Conservation (phyloP, 2,113 vertebrate genomes). For the Ochotona princeps region DNA sequence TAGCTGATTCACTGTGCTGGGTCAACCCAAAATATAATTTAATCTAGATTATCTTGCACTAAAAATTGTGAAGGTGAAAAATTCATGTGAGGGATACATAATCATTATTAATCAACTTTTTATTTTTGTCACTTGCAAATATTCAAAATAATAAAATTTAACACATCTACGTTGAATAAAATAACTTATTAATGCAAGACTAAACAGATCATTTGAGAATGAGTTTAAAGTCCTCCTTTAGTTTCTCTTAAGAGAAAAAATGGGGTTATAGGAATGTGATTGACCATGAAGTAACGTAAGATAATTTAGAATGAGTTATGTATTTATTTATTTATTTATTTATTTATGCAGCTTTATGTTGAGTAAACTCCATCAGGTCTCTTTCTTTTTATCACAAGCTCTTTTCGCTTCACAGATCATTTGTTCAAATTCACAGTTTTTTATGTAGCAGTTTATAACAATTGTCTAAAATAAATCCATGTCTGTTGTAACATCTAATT, state of each 20-base stretch:
- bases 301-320: background rate
- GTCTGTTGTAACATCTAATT: slow-evolving; percentile 66
- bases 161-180: background rate
- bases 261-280: background rate
- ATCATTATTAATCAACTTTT: background rate
- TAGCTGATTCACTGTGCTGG: no score
- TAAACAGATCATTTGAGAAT: background rate
- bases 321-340: background rate
- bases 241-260: background rate
- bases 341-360: background rate
- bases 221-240: background rate
- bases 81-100: background rate
- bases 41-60: background rate
- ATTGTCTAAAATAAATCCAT: slow-evolving; percentile 68
- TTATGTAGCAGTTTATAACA: slow-evolving; percentile 56
- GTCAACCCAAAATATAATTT: background rate
- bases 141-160: background rate
- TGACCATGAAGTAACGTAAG: background rate
- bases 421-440: slow-evolving; percentile 69
- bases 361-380: slow-evolving; percentile 42
- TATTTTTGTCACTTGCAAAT: background rate
- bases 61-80: background rate
- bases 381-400: slow-evolving; percentile 42
- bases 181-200: background rate
- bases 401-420: slow-evolving; percentile 69